A percentile compares a stretch with the other conserved stretches of the same genome.
Evolutionary conservation across 2,888 invertebrate species (phyloP).

Genomic region (Drosophila pseudotalamancana): DNA sequence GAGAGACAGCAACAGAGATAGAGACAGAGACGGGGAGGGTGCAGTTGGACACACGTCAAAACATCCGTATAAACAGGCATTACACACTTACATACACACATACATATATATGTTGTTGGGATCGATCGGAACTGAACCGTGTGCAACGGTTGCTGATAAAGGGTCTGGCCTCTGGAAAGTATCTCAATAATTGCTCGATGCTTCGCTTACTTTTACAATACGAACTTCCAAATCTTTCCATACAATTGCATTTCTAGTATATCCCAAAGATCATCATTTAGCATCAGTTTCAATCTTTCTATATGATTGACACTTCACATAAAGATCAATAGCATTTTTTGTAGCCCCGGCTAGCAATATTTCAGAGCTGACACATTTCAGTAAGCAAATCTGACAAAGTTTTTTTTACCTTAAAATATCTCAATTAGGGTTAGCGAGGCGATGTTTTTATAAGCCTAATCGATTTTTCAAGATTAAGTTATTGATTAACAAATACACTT

Average conservation of each 20-base stretch:
- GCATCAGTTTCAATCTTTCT: no score
- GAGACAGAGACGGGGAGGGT: not conserved
- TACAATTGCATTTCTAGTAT: not conserved
- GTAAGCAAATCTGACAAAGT: no score
- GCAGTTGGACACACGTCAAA: conserved; percentile 9
- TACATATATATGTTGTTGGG: conserved; percentile 1
- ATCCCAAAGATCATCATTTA: no score
- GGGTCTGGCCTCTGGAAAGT: conserved; percentile 7
- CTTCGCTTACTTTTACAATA: not conserved
- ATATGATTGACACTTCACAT: no score
- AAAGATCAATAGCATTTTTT: no score
- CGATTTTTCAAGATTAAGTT: no score
- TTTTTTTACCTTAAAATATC: no score
- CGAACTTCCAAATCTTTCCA: not conserved
- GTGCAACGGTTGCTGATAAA: conserved; percentile 45
- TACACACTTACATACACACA: not conserved
- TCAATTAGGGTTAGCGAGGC: no score
- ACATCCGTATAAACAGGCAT: conserved; percentile 33
- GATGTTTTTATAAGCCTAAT: no score
- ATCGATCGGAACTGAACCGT: conserved; percentile 33
- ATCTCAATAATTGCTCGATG: conserved; percentile 16
- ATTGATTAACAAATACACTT: no score
- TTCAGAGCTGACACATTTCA: no score
- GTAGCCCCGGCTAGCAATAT: no score
- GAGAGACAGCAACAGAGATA: not conserved